Base-by-base conservation (phyloP, 2,113 vertebrate species). In the Fregata magnificens region DNA sequence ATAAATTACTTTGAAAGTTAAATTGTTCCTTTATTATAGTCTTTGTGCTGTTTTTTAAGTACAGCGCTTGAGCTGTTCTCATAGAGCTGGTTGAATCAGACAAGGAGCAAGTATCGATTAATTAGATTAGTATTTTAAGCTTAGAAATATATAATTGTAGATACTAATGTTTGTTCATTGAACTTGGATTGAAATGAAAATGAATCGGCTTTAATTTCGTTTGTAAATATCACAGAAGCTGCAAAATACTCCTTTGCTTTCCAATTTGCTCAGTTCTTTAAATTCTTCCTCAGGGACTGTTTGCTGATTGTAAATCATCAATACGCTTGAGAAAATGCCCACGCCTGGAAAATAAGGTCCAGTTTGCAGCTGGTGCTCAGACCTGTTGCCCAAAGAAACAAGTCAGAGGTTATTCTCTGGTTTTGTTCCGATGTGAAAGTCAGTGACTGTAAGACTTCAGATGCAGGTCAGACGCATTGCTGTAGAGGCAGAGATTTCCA, bases 1-100 rank as follows among this genome's bases (percentile, higher is more conserved):
- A 85, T 90, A 89, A 97, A 91, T 96, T 56, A 77, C 91, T 96
- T 87, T 69, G 91, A 66, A 95, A 94, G 93, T 79, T 72, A 93
- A 89, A 77, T 77, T 90, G 49, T 91, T 93, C 70, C 78, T 66
- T 63, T 76, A 49, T 74, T 94, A 49, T 45, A 85, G 47, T 50
- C 66, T 11, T 31, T 31, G 65, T 69, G 87, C 90, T 91, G 62
- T 15, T 85, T 94, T 95, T 94, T 77, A 77, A 96, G 76, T 66
- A 59, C 40, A 24, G 45, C 0, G 0, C 58, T 93, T 45, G 82
- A 86, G 80, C 58, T 77, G 3, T 34, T 87, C 62, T 81, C 42
- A 1, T n/a, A 49, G 63, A 91, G 63, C 34, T 5, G 1, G 28
- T 36, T 38, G 70, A 76, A 12, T 95, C 66, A 66, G 78, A 45